Percentiles rank a stretch among this genome's conserved stretches.
phyloP scores from a whole-genome alignment of 53 echinoderm and acorn worm species.

The Paracentrotus lividus region DNA sequence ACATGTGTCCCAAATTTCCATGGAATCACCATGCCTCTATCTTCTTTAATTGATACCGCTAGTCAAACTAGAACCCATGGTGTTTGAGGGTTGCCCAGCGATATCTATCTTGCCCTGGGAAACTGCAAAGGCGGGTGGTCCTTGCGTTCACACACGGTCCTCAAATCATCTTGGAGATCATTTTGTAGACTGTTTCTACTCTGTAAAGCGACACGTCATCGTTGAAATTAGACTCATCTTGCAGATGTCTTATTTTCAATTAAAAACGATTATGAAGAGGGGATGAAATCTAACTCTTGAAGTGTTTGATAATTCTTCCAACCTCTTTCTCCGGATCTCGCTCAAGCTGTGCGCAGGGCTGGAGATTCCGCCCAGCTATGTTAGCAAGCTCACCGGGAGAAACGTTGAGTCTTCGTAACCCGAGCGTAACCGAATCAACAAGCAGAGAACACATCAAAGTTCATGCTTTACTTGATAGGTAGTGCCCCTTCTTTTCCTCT shows the following conservation, averaged over 20 bases:
- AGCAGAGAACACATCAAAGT: slow-evolving; percentile 7
- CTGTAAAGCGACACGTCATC: not conserved
- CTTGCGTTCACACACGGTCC: not conserved
- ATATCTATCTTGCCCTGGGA: slow-evolving; percentile 33
- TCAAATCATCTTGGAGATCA: not conserved
- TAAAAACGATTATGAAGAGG: not conserved
- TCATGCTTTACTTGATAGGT: not conserved
- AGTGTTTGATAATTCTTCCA: not conserved
- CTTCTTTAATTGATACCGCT: slow-evolving; percentile 26
- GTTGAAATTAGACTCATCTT: not conserved
- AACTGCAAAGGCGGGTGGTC: slow-evolving; percentile 40
- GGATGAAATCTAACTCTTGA: not conserved
- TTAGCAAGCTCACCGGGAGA: not conserved
- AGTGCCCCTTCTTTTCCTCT: not conserved
- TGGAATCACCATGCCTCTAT: not conserved
- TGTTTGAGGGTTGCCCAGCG: slow-evolving; percentile 23
- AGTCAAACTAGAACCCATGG: not conserved
- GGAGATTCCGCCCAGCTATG: slow-evolving; percentile 44
- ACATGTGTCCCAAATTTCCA: not conserved
- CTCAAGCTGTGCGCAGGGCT: slow-evolving; percentile 36
- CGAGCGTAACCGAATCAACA: slow-evolving; percentile 53
- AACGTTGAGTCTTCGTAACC: slow-evolving; percentile 44
- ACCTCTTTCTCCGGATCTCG: not conserved
- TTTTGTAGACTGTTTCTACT: slow-evolving; percentile 8
- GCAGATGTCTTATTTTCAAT: not conserved